phyloP scores from a whole-genome alignment of 2,888 invertebrate species.

The Crocallis elinguaria region DNA sequence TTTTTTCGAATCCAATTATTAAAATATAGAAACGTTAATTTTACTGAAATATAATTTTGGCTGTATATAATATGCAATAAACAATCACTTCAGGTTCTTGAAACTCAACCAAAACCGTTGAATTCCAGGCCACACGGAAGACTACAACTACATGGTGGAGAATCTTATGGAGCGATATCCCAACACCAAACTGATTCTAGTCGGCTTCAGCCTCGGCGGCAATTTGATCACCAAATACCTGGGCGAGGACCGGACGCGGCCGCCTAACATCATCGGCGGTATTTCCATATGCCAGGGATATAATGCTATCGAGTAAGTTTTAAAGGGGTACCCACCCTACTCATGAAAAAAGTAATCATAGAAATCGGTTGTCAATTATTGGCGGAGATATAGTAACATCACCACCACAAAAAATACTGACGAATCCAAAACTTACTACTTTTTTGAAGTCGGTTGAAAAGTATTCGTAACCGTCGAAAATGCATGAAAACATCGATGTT shows the following conservation, averaged over 20 bases:
- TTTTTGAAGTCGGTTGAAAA: too few species aligned
- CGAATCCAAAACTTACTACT: too few species aligned
- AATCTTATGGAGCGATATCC: conserved; percentile 90
- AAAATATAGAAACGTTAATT: too few species aligned
- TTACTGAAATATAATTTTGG: too few species aligned
- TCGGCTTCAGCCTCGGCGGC: conserved; percentile 97
- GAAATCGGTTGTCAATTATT: too few species aligned
- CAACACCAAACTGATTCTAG: conserved; percentile 90
- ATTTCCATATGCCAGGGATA: conserved; percentile 98
- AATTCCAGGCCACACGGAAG: conserved; percentile 93
- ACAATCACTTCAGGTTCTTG: neutral
- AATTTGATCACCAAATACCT: conserved; percentile 97
- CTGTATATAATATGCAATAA: neutral
- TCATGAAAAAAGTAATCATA: too few species aligned
- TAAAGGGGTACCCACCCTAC: too few species aligned
- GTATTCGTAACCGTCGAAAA: too few species aligned
- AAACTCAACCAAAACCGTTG: conserved; percentile 5
- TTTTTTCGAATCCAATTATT: too few species aligned
- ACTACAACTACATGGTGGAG: conserved; percentile 93
- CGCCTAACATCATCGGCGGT: conserved; percentile 91
- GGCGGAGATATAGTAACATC: too few species aligned
- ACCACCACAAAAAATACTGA: too few species aligned
- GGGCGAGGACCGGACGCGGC: conserved; percentile 89
- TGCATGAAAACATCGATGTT: too few species aligned
- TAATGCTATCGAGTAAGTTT: conserved; percentile 93